Conservation (phyloP, 2,888 invertebrate species). For the Sminthurides aquaticus region DNA sequence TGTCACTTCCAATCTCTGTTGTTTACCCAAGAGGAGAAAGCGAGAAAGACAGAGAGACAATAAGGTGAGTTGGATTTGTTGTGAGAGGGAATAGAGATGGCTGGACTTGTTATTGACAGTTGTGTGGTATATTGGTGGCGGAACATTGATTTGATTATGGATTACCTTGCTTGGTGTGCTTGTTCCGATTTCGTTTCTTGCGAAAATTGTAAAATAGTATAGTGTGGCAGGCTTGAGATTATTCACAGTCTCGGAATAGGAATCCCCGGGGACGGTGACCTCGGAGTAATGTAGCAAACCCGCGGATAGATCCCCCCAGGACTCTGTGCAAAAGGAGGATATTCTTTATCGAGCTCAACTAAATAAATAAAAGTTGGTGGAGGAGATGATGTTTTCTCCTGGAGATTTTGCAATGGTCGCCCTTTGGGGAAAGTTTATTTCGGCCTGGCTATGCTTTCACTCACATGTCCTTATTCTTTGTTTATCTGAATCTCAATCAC, state of each 20-base stretch:
- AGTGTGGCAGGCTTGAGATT: slow-evolving; percentile 48
- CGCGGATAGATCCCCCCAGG: slow-evolving; percentile 4
- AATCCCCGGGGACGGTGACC: slow-evolving; percentile 44
- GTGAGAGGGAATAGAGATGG: background rate
- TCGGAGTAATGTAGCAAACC: slow-evolving; percentile 23
- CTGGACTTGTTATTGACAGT: no score
- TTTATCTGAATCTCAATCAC: background rate
- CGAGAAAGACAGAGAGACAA: no score
- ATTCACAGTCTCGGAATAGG: slow-evolving; percentile 45
- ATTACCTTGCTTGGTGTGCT: slow-evolving; percentile 47
- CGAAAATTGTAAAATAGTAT: slow-evolving; percentile 48
- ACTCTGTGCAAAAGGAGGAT: slow-evolving; percentile 4
- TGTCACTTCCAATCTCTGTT: slow-evolving; percentile 40
- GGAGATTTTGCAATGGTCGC: no score
- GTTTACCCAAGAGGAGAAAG: slow-evolving; percentile 8
- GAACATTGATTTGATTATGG: slow-evolving; percentile 8
- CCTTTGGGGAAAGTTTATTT: no score
- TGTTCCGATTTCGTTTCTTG: slow-evolving; percentile 49
- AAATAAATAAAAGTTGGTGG: background rate
- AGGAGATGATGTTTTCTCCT: background rate
- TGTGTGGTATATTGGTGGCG: background rate
- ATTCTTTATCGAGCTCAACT: background rate
- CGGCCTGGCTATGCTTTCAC: no score
- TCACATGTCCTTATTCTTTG: background rate
- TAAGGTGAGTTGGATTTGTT: background rate